phyloP scores from a whole-genome alignment of 2,797 vertebrate species.

The Kryptopterus vitreolus region DNA sequence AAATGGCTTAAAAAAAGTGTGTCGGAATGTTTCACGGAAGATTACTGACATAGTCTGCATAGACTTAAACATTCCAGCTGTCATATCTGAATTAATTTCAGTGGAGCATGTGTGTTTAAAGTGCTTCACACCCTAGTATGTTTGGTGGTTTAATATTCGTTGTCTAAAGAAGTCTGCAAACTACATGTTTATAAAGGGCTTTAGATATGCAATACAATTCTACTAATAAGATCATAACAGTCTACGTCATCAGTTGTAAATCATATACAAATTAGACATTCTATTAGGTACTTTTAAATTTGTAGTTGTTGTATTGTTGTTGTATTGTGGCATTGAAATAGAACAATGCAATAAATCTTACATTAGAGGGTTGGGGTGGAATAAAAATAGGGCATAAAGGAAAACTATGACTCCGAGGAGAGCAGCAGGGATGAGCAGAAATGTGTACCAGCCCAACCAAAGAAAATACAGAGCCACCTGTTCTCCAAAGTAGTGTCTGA shows the following conservation, averaged over 20 bases:
- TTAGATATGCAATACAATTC: background rate
- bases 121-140: background rate
- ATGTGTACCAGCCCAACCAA: slow-evolving; percentile 95
- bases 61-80: background rate
- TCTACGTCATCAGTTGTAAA: background rate
- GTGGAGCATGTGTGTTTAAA: background rate
- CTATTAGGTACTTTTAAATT: no score
- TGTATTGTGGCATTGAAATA: background rate
- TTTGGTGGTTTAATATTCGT: background rate
- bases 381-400: slow-evolving; percentile 79
- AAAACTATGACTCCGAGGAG: slow-evolving; percentile 74
- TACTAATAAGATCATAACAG: background rate
- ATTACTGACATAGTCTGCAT: background rate
- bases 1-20: background rate
- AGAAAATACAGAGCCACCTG: slow-evolving; percentile 92
- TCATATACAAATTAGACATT: background rate
- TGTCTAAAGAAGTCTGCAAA: background rate
- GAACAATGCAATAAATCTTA: slow-evolving; percentile 63
- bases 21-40: background rate
- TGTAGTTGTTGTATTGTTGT: background rate
- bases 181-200: background rate
- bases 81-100: background rate
- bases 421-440: slow-evolving; percentile 80
- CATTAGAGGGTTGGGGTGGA: slow-evolving; percentile 85
- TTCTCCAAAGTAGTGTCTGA: slow-evolving; percentile 91